Base-by-base conservation (phyloP, 23 tunicate genomes). In the Styela clava region DNA sequence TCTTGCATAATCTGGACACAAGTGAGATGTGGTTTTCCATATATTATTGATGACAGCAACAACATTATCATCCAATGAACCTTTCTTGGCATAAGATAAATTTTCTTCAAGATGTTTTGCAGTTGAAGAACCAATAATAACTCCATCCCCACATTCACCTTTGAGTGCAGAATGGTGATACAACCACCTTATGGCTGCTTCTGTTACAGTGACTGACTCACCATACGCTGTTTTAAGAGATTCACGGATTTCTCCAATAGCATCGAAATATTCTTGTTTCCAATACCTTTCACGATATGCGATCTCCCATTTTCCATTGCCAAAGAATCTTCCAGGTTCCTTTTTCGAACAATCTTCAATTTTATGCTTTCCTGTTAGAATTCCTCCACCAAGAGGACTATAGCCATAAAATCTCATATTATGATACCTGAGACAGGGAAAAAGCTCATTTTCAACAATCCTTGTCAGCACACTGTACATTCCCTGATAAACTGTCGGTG, bases 401-500 rank as follows among this genome's bases (percentile, higher is more conserved):
- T 94, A 89, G 0, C 88, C 95, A 74, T 94, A 94, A 52, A 94
- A 94, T 34, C 85, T 25, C 82, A 94, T 85, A 27, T 71, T 71
- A 64, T 71, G 82, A 67, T 89, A 78, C 29, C 94, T 85, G 33
- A 94, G 82, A 65, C 98, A 94, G 12, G 88, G 85, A 70, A 94
- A 78, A 1, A 94, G 64, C 62, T 94, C 98, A 35, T 85, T 88
- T 79, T 94, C 98, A 12, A 94, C 95, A 34, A 24, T 61, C 32
- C 98, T 72, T 12, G 98, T 94, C 73, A 94, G 7, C 20, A 82
- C 85, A 64, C 74, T 89, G 88, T 95, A 95, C 95, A 95, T 95
- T 34, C 91, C 99, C 82, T 89, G 95, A 73, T 95, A 95, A 22
- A 95, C 99, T 30, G 99, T 85, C 9, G 95, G 95, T 28, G 52